These are phyloP conservation scores for Hypomecis punctinalis DNA, from an alignment of 2,888 invertebrate genomes.

Conservation along the genomic window DNA sequence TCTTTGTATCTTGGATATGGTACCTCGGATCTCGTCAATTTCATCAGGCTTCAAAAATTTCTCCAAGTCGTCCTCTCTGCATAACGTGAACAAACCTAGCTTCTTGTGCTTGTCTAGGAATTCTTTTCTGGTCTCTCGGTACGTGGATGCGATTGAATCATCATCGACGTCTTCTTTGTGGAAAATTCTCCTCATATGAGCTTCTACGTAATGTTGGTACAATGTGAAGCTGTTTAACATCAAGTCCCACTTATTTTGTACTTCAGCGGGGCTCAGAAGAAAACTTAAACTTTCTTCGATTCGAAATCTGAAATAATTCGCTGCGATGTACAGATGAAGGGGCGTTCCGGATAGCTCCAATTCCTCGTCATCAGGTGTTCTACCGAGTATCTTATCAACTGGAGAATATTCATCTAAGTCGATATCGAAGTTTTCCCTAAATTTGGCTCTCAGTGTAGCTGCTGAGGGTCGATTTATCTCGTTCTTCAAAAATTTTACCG, in stretches of 20 bases:
- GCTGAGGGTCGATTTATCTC: slow-evolving; percentile 49
- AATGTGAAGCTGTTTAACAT: slow-evolving; percentile 45
- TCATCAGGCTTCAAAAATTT: slow-evolving; percentile 49
- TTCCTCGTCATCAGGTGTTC: slow-evolving; percentile 41
- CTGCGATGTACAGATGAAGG: slow-evolving; percentile 54
- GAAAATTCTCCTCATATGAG: slow-evolving; percentile 47
- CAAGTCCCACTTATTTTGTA: slow-evolving; percentile 45
- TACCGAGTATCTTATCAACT: slow-evolving; percentile 46
- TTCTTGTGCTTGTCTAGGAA: slow-evolving; percentile 52
- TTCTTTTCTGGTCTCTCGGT: slow-evolving; percentile 25
- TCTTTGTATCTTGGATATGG: slow-evolving; percentile 45
- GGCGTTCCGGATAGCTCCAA: slow-evolving; percentile 54
- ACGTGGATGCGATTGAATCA: slow-evolving; percentile 29
- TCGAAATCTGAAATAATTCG: slow-evolving; percentile 51
- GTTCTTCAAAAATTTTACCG: slow-evolving; percentile 47
- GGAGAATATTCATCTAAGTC: slow-evolving; percentile 42
- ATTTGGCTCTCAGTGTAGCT: slow-evolving; percentile 42
- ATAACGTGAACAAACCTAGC: slow-evolving; percentile 53
- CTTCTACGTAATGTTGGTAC: slow-evolving; percentile 50
- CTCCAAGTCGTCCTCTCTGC: slow-evolving; percentile 48
- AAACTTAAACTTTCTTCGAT: slow-evolving; percentile 48
- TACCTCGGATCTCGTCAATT: slow-evolving; percentile 47
- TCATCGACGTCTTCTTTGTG: slow-evolving; percentile 37
- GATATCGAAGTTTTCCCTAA: slow-evolving; percentile 46
- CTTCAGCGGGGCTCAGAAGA: slow-evolving; percentile 39